Percentiles rank a stretch among this genome's conserved stretches.
Conservation (phyloP, 2,797 vertebrate genomes). For the Cyclura pinguis region DNA sequence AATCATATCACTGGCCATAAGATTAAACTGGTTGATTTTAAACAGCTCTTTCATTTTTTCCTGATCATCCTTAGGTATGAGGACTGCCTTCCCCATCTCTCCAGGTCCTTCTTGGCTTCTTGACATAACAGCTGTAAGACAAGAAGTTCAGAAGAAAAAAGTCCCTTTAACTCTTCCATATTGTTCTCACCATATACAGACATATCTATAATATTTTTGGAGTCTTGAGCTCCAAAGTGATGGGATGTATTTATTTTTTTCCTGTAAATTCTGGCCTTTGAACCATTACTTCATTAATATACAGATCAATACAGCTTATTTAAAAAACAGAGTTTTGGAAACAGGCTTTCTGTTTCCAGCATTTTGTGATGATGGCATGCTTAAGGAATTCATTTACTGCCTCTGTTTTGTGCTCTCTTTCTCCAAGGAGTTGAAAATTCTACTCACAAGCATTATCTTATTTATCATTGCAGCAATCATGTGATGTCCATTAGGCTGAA, state of each 20-base stretch:
- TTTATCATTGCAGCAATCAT: background rate
- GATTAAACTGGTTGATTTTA: constrained; percentile 99
- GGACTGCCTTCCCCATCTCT: constrained; percentile 96
- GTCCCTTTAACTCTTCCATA: accelerated
- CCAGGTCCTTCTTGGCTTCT: constrained; percentile 93
- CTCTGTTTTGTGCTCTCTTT: background rate
- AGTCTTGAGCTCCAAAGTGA: background rate
- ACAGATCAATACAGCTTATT: background rate
- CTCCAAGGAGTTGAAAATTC: background rate
- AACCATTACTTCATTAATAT: background rate
- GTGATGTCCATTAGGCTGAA: background rate
- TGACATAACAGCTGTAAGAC: constrained; percentile 92
- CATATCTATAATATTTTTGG: background rate
- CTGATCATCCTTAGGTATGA: constrained; percentile 93
- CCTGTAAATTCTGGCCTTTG: background rate
- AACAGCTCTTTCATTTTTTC: constrained; percentile 99
- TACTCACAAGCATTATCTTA: background rate
- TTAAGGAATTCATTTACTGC: background rate
- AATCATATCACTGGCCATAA: constrained; percentile 98
- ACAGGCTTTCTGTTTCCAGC: background rate
- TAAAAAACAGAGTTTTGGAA: background rate
- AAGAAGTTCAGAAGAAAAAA: background rate
- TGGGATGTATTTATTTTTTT: background rate
- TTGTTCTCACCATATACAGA: background rate
- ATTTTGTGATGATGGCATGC: background rate